Evolutionary conservation across 2,797 vertebrate species (phyloP), one percentile per base, ranked within the genome.

Genomic region (Centroberyx gerrardi): DNA sequence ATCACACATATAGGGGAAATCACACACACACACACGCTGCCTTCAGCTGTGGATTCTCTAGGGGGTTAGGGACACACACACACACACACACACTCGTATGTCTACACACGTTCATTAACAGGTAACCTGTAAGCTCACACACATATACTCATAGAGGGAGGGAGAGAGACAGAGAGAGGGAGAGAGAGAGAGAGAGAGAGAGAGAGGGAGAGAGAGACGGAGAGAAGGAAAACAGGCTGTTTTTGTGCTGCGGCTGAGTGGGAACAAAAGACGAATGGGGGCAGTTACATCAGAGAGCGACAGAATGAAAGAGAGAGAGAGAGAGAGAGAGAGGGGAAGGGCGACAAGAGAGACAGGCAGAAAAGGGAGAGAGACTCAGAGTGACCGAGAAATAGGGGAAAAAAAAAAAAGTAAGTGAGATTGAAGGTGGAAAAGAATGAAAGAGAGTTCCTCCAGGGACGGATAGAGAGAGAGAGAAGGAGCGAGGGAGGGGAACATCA

Each of bases 271-370:
- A 79, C 76, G 55, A 86, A 85, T 75, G 76, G 64, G 84, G 83
- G 78, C 84, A 80, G 88, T 84, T 86, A 84, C 69, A 85, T 89
- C 88, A 92, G 81, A 86, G 70, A 83, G 70, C 52, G 42, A 73
- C 62, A 74, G 74, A 78, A 78, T 69, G 67, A 84, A 5, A 78
- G 33, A 88, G 75, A 71, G 53, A 73, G 12, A 14, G 68, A 79
- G 62, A 74, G 49, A 44, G 77, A 69, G 54, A 69, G 74, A 80
- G 68, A 80, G 70, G 85, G 73, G 74, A 80, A 80, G 72, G 74
- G 72, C 71, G 74, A 62, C 76, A 60, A 83, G 67, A 28, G 66
- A 46, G 55, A 58, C 74, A 62, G 54, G 36, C 40, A 13, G 42
- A 28, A 66, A 36, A 31, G 13, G 55, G 49, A 36, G 65, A 58